Base-by-base conservation (phyloP, 35 echinoderm and acorn worm genomes). In the Ophioderma brevispina region DNA sequence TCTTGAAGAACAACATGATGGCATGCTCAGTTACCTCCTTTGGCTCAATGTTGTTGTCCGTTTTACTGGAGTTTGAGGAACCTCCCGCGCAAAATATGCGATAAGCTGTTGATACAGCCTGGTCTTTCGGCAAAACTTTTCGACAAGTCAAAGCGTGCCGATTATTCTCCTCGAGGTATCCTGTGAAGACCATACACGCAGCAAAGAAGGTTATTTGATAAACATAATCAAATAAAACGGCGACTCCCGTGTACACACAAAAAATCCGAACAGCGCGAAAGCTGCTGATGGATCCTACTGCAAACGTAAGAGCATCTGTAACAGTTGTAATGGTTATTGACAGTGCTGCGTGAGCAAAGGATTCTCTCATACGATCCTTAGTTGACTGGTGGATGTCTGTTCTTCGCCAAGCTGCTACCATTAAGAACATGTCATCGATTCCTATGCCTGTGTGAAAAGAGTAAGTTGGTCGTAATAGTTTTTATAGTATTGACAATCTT, bases 191-290 rank as follows among this genome's bases (percentile, higher is more conserved):
- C 87, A 94, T 90, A 37, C 88, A 90, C 28, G 87, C 93, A 46
- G 46, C 93, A 39, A 90, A 94, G 56, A 94, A 94, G n/a, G 93
- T 94, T 0, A 94, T 86, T 39, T 87, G 88, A 38, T 94, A 94
- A 17, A 87, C 30, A 64, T 94, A 94, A 21, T 41, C 93, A 77
- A 90, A 94, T n/a, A 86, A 35, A 40, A 94, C 83, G 13, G 93
- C 88, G 17, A 94, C 82, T 0, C 88, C 93, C 0, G 87, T 41
- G 83, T 87, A 94, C 0, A 76, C 39, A 40, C 93, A 94, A 39
- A 94, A 91, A 31, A 90, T 87, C 28, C 89, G 75, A 18, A 94
- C 81, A 19, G 87, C 78, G 23, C 39, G 49, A 40, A 94, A 87
- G 31, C 38, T 32, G 21, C 76, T 81, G 28, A 87, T 81, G 21